Conservation (phyloP, 2,113 vertebrate species). For the Bungarus multicinctus region DNA sequence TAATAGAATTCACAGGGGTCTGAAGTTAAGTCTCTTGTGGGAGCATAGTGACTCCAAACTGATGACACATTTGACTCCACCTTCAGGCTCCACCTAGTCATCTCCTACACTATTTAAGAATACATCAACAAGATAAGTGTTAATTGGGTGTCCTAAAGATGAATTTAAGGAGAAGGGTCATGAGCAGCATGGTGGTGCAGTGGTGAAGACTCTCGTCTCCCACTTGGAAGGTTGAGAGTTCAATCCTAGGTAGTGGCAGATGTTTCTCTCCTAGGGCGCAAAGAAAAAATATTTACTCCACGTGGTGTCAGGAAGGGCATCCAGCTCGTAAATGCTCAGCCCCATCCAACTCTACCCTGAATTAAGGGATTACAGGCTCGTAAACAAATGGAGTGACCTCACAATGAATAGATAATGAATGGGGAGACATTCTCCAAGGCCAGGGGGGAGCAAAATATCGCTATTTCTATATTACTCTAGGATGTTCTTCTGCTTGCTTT, state of each 20-base stretch:
- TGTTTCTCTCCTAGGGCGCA: neutral
- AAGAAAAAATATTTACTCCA: too few relatives aligned
- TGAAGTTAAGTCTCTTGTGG: neutral
- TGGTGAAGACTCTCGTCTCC: neutral
- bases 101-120: neutral
- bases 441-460: neutral
- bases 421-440: neutral
- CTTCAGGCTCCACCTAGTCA: neutral
- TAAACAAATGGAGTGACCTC: neutral
- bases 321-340: too few relatives aligned
- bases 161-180: neutral
- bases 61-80: neutral
- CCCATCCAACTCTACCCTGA: too few relatives aligned
- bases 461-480: neutral
- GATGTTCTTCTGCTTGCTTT: neutral
- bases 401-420: neutral
- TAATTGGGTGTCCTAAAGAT: neutral
- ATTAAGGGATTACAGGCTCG: too few relatives aligned
- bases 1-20: neutral
- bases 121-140: neutral
- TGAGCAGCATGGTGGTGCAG: neutral
- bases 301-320: too few relatives aligned
- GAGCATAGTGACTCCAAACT: neutral
- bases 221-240: neutral
- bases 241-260: neutral